Evolutionary conservation across 2,888 invertebrate species (phyloP).

Genomic region (Pimpla rufipes): DNA sequence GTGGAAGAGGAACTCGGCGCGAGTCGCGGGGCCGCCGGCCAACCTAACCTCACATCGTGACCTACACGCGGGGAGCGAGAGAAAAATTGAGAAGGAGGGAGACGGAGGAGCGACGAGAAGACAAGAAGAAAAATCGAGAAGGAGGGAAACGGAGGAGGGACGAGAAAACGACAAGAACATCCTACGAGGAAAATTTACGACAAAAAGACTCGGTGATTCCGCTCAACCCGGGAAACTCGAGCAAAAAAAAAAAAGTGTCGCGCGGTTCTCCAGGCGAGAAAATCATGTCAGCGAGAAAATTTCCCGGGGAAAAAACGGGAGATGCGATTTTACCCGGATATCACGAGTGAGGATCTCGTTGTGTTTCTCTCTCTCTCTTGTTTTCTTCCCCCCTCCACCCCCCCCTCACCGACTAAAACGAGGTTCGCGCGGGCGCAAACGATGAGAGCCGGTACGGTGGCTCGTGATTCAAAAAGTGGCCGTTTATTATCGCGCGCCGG

Average conservation of each 20-base stretch:
- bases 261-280: too few relatives aligned
- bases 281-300: conserved; percentile 32
- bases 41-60: conserved; percentile 35
- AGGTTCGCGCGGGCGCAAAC: background rate
- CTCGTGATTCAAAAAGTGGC: conserved; percentile 18
- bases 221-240: background rate
- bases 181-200: conserved; percentile 7
- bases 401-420: too few relatives aligned
- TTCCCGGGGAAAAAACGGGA: conserved; percentile 10
- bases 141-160: background rate
- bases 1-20: background rate
- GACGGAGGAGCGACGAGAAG: background rate
- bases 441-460: background rate
- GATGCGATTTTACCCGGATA: background rate
- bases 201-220: conserved; percentile 1
- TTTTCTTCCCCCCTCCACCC: too few relatives aligned
- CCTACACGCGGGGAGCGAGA: conserved; percentile 29
- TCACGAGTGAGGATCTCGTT: background rate
- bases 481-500: conserved; percentile 8
- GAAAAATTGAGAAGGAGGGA: background rate
- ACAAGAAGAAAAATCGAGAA: background rate
- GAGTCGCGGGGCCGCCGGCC: background rate
- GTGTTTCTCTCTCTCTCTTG: too few relatives aligned
- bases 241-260: background rate
- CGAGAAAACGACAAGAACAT: background rate